Conservation (phyloP, 2,113 vertebrate genomes). For the Callithrix jacchus region DNA sequence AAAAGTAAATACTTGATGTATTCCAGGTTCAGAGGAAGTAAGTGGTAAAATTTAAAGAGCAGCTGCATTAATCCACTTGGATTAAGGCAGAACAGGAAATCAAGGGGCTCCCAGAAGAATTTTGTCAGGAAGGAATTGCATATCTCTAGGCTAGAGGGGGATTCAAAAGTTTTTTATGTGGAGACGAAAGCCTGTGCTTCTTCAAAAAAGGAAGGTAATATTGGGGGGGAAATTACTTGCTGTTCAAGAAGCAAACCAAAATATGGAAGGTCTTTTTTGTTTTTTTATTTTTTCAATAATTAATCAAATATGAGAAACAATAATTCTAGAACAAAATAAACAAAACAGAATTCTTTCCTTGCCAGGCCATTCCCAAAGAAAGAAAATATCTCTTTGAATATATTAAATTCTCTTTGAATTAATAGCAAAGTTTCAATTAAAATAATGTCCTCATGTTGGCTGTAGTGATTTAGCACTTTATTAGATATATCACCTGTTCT, state of each 20-base stretch:
- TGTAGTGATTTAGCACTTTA: neutral
- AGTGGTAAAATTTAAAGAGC: rapidly evolving
- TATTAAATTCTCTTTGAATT: neutral
- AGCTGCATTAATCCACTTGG: too few relatives aligned
- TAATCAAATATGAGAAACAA: neutral
- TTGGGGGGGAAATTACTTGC: neutral
- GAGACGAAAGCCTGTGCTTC: too few relatives aligned
- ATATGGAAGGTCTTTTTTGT: neutral
- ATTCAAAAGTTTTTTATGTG: neutral
- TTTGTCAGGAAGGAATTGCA: neutral
- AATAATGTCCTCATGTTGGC: neutral
- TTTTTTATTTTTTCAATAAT: neutral
- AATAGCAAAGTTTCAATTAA: neutral
- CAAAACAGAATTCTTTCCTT: neutral
- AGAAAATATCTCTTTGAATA: neutral
- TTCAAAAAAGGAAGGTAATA: neutral
- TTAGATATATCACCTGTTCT: neutral
- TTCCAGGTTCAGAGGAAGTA: neutral
- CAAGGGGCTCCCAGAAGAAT: neutral
- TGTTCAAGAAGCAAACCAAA: neutral
- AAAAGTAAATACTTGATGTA: neutral
- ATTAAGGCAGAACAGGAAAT: neutral
- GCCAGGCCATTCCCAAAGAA: neutral
- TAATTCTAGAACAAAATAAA: neutral
- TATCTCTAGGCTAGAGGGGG: neutral